Conservation (phyloP, 1,140 invertebrate species). For the Caerostris darwini region DNA sequence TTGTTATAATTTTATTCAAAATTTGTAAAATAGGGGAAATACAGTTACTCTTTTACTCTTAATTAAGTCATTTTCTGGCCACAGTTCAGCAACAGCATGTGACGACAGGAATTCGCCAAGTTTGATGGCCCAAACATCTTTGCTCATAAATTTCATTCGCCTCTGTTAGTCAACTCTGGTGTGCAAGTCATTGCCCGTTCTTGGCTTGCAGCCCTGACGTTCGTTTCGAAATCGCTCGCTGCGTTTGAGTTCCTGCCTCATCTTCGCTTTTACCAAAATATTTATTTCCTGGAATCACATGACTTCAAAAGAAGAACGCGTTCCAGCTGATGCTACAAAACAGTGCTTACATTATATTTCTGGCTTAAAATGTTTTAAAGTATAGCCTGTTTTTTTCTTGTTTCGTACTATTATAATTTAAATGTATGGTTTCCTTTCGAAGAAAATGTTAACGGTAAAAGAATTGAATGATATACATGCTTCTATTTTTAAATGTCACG, state of each 20-base stretch:
- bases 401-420: too few species aligned
- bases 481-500: too few species aligned
- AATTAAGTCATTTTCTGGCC: background rate
- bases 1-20: too few species aligned
- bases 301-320: background rate
- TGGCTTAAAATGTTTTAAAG: too few species aligned
- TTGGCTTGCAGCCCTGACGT: background rate
- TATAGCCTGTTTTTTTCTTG: too few species aligned
- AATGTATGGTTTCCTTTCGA: too few species aligned
- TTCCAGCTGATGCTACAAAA: too few species aligned
- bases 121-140: background rate
- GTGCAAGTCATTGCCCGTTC: slow-evolving; percentile 51
- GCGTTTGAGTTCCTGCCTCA: background rate
- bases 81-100: background rate
- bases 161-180: slow-evolving; percentile 32
- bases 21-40: too few species aligned
- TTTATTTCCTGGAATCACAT: background rate
- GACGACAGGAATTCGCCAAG: background rate
- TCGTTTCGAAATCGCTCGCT: slow-evolving; percentile 28
- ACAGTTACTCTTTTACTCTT: too few species aligned
- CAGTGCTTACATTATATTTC: too few species aligned
- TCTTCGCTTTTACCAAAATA: background rate
- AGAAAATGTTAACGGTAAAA: too few species aligned
- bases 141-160: background rate
- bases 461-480: too few species aligned